Evolutionary conservation across 2,797 vertebrate species (phyloP).

Genomic region (Mallotus villosus): DNA sequence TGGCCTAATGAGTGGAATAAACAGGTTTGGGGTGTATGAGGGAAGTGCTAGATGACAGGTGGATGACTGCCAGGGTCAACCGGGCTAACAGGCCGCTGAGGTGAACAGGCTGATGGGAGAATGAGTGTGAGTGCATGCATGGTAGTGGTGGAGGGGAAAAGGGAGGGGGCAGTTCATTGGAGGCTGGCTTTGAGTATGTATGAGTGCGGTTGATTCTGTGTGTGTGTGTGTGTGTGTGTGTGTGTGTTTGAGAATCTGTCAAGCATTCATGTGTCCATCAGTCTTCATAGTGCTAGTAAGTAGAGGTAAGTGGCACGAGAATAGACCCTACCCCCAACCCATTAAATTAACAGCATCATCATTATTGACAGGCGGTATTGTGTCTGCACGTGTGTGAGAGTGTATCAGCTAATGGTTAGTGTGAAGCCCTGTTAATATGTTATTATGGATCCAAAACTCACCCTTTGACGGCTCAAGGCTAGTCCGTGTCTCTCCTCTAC

Average conservation of each 20-base stretch:
- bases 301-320: neutral
- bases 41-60: conserved; percentile 21
- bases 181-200: neutral
- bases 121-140: neutral
- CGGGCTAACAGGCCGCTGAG: neutral
- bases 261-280: neutral
- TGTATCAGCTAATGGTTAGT: neutral
- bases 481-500: conserved; percentile 20
- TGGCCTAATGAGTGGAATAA: conserved; percentile 47
- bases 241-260: neutral
- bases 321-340: neutral
- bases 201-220: neutral
- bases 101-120: neutral
- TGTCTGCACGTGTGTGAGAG: too few relatives aligned
- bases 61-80: conserved; percentile 14
- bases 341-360: neutral
- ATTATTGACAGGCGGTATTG: neutral
- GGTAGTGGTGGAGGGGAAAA: neutral
- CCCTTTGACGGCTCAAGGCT: neutral
- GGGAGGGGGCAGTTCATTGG: too few relatives aligned
- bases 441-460: neutral
- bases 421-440: neutral
- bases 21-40: conserved; percentile 24
- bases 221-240: neutral
- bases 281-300: neutral